These are phyloP conservation scores for Dyspetes luteomarginatus DNA, from an alignment of 2,888 invertebrate genomes.

Conservation along the genomic window DNA sequence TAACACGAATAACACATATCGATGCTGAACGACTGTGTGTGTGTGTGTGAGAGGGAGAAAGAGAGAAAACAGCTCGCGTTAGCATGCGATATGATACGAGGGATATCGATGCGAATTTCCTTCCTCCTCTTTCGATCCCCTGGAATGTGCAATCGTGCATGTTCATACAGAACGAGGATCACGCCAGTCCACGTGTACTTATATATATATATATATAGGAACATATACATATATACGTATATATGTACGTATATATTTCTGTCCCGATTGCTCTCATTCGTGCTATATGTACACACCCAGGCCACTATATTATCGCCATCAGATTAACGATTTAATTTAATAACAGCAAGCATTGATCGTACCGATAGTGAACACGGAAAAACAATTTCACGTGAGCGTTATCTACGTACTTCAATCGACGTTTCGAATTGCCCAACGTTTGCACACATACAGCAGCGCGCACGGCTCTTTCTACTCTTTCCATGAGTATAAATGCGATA, in stretches of 20 bases:
- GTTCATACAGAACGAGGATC: conserved; percentile 67
- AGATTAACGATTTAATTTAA: conserved; percentile 79
- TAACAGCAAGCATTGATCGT: conserved; percentile 75
- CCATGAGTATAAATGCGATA: conserved; percentile 13
- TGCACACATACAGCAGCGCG: conserved; percentile 5
- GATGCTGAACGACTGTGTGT: no score
- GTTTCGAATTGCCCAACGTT: conserved; percentile 35
- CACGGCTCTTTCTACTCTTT: conserved; percentile 20
- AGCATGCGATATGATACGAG: conserved; percentile 64
- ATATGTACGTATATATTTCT: conserved; percentile 4
- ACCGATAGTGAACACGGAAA: conserved; percentile 76
- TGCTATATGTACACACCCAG: conserved; percentile 27
- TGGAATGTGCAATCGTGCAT: conserved; percentile 73
- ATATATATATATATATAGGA: no score
- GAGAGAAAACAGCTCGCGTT: conserved; percentile 5
- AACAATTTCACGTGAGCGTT: conserved; percentile 73
- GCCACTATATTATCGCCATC: conserved; percentile 77
- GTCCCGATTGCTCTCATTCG: conserved; percentile 34
- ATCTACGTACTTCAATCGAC: conserved; percentile 60
- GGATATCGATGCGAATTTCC: conserved; percentile 69
- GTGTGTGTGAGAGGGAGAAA: no score
- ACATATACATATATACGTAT: not conserved
- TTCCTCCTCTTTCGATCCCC: conserved; percentile 29
- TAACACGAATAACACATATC: conserved; percentile 66
- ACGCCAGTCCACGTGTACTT: conserved; percentile 57